A percentile compares a stretch with the other conserved stretches of the same genome.
phyloP scores from a whole-genome alignment of 2,888 invertebrate species.

The Perizoma flavofasciatum region DNA sequence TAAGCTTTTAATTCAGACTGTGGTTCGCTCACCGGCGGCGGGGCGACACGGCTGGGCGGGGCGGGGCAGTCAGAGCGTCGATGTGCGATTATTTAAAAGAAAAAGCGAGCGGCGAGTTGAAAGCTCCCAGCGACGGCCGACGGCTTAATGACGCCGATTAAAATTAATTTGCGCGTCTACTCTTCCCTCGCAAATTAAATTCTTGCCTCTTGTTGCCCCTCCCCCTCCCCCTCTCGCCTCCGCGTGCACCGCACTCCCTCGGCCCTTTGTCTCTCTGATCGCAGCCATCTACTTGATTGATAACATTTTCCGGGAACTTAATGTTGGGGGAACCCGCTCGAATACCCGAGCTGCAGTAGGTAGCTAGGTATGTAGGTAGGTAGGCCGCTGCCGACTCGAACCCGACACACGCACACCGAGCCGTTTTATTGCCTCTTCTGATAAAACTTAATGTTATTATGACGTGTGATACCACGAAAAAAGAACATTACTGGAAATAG shows the following conservation, averaged over 20 bases:
- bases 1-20: too few species aligned
- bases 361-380: not conserved
- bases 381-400: not conserved
- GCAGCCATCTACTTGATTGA: constrained; percentile 55
- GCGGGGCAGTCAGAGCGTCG: too few species aligned
- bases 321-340: constrained; percentile 31
- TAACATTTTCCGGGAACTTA: constrained; percentile 47
- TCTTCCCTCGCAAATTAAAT: constrained; percentile 69
- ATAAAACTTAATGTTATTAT: too few species aligned
- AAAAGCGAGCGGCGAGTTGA: constrained; percentile 41
- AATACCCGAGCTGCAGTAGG: constrained; percentile 11
- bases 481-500: too few species aligned
- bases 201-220: constrained; percentile 53
- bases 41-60: too few species aligned
- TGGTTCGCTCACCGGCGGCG: too few species aligned
- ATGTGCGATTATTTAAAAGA: not conserved
- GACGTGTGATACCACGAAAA: too few species aligned
- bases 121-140: constrained; percentile 24
- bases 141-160: constrained; percentile 75
- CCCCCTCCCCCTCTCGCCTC: constrained; percentile 16
- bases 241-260: constrained; percentile 30
- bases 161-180: constrained; percentile 73
- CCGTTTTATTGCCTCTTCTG: too few species aligned
- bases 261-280: constrained; percentile 46
- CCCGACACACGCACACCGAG: too few species aligned